Conservation (phyloP, 2,113 vertebrate genomes). For the Apodemus speciosus region DNA sequence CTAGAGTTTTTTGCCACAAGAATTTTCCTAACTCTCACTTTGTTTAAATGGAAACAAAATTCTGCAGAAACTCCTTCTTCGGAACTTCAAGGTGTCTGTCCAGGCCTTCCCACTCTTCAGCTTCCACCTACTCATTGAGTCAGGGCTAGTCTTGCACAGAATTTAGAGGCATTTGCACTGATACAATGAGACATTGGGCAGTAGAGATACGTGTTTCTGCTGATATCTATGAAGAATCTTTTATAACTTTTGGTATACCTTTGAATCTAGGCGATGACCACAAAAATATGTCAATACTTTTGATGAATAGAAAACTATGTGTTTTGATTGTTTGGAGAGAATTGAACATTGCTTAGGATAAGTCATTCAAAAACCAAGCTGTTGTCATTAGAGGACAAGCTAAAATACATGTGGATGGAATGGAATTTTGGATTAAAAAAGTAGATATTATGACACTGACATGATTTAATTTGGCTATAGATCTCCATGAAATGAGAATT, state of each 20-base stretch:
- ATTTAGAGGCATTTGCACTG: too few species aligned
- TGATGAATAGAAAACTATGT: neutral
- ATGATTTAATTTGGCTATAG: slow-evolving; percentile 44
- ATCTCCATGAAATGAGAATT: slow-evolving; percentile 43
- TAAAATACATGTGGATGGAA: slow-evolving; percentile 44
- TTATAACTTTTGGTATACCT: neutral
- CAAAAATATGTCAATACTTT: neutral
- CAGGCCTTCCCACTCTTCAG: neutral
- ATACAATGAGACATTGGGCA: too few species aligned
- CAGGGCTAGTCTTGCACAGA: too few species aligned
- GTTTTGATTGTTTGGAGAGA: slow-evolving; percentile 12
- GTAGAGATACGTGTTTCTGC: too few species aligned
- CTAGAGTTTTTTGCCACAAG: neutral
- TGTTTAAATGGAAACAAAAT: neutral
- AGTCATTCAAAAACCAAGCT: slow-evolving; percentile 44
- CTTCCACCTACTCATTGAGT: too few species aligned
- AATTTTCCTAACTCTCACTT: slow-evolving; percentile 1
- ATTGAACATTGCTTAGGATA: slow-evolving; percentile 48
- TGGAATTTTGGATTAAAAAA: slow-evolving; percentile 55
- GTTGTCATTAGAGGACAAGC: slow-evolving; percentile 38
- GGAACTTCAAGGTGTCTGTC: neutral
- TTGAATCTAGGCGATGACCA: neutral
- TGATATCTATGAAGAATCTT: neutral
- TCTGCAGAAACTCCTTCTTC: neutral
- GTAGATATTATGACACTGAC: slow-evolving; percentile 37